Conservation (phyloP, 2,888 invertebrate species). For the Coleophora flavipennella region DNA sequence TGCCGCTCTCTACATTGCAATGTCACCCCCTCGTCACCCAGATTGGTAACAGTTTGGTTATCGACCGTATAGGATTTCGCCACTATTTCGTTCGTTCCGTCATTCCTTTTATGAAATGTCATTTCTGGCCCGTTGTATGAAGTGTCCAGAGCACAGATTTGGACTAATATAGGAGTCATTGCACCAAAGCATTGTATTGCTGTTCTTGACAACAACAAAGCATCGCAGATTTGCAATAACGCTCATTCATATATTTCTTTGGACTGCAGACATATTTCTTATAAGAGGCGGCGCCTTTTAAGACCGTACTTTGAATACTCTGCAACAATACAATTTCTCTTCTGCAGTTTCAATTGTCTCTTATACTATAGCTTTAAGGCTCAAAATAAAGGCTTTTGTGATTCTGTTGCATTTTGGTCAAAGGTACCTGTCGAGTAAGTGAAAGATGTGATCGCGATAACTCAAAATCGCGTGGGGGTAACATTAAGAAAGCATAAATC, state of each 20-base stretch:
- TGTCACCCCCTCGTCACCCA: no score
- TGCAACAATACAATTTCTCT: constrained; percentile 1
- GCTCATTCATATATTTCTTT: constrained; percentile 40
- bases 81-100: no score
- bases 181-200: constrained; percentile 8
- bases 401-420: no score
- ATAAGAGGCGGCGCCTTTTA: constrained; percentile 16
- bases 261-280: constrained; percentile 37
- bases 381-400: background rate
- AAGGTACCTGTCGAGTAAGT: constrained; percentile 24
- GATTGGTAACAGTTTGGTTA: no score
- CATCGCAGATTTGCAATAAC: constrained; percentile 30
- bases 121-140: no score
- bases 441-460: constrained; percentile 28
- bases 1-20: no score
- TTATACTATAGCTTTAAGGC: constrained; percentile 2
- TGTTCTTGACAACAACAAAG: constrained; percentile 29
- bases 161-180: no score
- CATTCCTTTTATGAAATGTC: no score
- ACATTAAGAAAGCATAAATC: constrained; percentile 62
- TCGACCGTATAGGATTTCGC: no score
- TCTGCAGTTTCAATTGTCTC: constrained; percentile 11
- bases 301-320: constrained; percentile 6
- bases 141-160: no score
- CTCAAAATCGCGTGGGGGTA: constrained; percentile 45